Percentiles rank a stretch among this genome's conserved stretches.
Conservation (phyloP, 2,797 vertebrate species). For the Acomys russatus region DNA sequence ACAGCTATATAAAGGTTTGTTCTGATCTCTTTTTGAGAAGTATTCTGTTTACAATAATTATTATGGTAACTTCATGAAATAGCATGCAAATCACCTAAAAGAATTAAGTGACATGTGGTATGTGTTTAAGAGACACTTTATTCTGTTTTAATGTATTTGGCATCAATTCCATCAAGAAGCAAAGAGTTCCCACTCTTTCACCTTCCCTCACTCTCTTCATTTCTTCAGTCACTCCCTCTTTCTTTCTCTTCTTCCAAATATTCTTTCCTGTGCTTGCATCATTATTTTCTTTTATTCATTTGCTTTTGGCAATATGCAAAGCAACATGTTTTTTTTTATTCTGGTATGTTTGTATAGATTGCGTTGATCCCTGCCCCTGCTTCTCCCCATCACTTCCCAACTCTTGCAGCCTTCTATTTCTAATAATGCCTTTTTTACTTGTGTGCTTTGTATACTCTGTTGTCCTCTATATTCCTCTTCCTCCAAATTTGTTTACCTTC, state of each 20-base stretch:
- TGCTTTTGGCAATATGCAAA: not conserved
- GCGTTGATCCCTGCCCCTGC: not conserved
- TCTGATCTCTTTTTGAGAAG: conserved; percentile 26
- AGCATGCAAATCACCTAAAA: not conserved
- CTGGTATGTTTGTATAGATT: not conserved
- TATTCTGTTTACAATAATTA: not conserved
- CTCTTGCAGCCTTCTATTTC: no score
- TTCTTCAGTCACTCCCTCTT: no score
- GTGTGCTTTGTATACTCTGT: no score
- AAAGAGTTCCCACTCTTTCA: not conserved
- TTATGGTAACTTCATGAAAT: not conserved
- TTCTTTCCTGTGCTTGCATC: not conserved
- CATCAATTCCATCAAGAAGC: not conserved
- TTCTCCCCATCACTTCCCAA: rapidly evolving
- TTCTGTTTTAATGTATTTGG: not conserved
- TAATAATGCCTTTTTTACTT: not conserved
- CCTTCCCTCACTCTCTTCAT: not conserved
- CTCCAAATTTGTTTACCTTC: not conserved
- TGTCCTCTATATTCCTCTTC: not conserved
- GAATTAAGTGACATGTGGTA: not conserved
- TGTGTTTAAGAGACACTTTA: not conserved
- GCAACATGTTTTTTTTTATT: not conserved
- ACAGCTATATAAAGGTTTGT: not conserved
- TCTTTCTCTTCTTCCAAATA: not conserved
- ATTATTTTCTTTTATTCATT: not conserved